Evolutionary conservation across 2,888 invertebrate genomes (phyloP).

Genomic region (Epirrhoe alternata): DNA sequence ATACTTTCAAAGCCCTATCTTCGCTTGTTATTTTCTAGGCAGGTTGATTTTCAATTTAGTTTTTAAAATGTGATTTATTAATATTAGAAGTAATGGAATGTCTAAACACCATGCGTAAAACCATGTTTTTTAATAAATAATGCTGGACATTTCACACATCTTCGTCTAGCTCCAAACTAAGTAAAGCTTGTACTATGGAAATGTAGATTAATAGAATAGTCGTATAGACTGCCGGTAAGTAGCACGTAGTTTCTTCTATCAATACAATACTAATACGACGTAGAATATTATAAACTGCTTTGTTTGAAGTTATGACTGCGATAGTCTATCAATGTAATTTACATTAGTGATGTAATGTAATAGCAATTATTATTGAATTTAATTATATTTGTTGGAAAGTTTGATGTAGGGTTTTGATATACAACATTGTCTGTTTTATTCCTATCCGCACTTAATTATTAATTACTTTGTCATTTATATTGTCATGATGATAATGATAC

Average conservation of each 20-base stretch:
- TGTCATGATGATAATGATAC: too few relatives aligned
- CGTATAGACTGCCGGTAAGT: neutral
- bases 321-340: conserved; percentile 21
- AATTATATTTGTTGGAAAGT: conserved; percentile 22
- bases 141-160: too few relatives aligned
- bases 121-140: too few relatives aligned
- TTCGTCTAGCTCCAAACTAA: too few relatives aligned
- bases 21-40: too few relatives aligned
- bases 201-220: too few relatives aligned
- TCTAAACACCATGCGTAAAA: too few relatives aligned
- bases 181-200: too few relatives aligned
- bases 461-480: neutral
- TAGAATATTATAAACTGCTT: conserved; percentile 14
- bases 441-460: neutral
- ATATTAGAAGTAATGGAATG: too few relatives aligned
- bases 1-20: too few relatives aligned
- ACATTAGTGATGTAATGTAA: conserved; percentile 16
- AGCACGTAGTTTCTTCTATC: conserved; percentile 18
- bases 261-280: conserved; percentile 12
- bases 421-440: conserved; percentile 11
- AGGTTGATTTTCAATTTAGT: too few relatives aligned
- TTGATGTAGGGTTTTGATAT: conserved; percentile 4
- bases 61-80: too few relatives aligned
- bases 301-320: conserved; percentile 17
- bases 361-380: conserved; percentile 8